These are phyloP conservation scores for Cebidichthys violaceus DNA, from an alignment of 2,113 vertebrate species.

Conservation along the genomic window DNA sequence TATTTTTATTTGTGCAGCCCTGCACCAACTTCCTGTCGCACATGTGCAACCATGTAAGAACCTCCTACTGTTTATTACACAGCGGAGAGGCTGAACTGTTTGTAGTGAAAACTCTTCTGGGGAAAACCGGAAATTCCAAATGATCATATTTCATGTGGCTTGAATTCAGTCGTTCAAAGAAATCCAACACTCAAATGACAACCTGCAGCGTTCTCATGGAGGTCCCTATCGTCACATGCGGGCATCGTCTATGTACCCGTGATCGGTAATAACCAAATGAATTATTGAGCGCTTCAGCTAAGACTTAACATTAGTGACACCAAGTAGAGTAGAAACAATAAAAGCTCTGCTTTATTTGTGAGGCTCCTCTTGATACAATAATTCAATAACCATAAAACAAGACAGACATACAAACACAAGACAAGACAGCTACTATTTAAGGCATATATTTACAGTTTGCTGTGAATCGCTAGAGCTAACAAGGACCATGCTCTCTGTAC, in stretches of 20 bases:
- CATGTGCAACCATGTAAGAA: background rate
- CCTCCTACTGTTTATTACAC: background rate
- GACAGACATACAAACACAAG: conserved; percentile 65
- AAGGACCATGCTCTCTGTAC: conserved; percentile 66
- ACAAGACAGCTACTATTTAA: conserved; percentile 60
- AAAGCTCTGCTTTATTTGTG: conserved; percentile 69
- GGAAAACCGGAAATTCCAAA: conserved; percentile 40
- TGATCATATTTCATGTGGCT: conserved; percentile 40
- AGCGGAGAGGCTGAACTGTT: conserved; percentile 11
- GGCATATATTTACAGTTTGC: conserved; percentile 67
- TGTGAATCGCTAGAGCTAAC: conserved; percentile 58
- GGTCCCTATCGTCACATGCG: conserved; percentile 1
- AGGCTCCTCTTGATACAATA: conserved; percentile 60
- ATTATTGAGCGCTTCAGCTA: conserved; percentile 24
- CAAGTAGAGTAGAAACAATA: conserved; percentile 59
- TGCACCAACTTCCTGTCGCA: background rate
- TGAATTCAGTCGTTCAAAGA: background rate
- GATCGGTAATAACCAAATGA: conserved; percentile 32
- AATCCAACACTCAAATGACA: conserved; percentile 23
- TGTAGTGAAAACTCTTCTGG: conserved; percentile 19
- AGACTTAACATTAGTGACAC: conserved; percentile 40
- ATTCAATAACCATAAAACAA: conserved; percentile 63
- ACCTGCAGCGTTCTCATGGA: background rate
- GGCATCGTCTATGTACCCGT: conserved; percentile 32
- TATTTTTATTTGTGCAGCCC: background rate